Conservation (phyloP, 1,140 invertebrate genomes). For the Zaprionus ornatus region DNA sequence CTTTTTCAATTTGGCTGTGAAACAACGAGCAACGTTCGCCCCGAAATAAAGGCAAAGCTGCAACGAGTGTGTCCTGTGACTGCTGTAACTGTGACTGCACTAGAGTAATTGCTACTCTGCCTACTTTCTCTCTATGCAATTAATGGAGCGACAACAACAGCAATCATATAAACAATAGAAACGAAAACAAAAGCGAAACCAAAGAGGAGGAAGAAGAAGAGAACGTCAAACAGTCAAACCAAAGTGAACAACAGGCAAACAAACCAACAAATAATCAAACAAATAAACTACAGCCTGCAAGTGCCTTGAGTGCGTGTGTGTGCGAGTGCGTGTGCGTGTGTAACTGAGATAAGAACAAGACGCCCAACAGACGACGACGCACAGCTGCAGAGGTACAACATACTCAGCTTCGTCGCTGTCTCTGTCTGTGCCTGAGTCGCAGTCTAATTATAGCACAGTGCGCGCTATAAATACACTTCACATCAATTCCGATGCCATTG, state of each 20-base stretch:
- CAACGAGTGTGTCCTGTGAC: not conserved
- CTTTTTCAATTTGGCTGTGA: conserved; percentile 80
- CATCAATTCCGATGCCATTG: conserved; percentile 30
- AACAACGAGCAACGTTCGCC: conserved; percentile 67
- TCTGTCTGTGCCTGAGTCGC: conserved; percentile 21
- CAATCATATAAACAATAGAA: conserved; percentile 20
- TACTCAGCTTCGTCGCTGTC: conserved; percentile 12
- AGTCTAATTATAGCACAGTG: conserved; percentile 69
- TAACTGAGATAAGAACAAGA: conserved; percentile 48
- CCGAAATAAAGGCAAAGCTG: not conserved
- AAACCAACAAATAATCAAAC: conserved; percentile 31
- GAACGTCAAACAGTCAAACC: not conserved
- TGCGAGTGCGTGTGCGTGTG: conserved; percentile 9
- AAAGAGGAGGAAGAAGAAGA: conserved; percentile 10
- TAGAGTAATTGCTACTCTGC: not conserved
- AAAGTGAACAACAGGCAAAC: conserved; percentile 4
- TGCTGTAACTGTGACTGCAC: not conserved
- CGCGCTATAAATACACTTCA: conserved; percentile 65
- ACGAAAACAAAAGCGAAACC: not conserved
- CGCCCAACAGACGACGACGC: conserved; percentile 30
- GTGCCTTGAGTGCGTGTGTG: conserved; percentile 30
- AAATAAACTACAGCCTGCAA: conserved; percentile 29
- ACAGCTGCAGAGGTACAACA: conserved; percentile 19
- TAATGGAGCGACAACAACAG: conserved; percentile 2
- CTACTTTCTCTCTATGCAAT: not conserved